phyloP scores from a whole-genome alignment of 2,797 vertebrate species.

The Lacerta viridis region DNA sequence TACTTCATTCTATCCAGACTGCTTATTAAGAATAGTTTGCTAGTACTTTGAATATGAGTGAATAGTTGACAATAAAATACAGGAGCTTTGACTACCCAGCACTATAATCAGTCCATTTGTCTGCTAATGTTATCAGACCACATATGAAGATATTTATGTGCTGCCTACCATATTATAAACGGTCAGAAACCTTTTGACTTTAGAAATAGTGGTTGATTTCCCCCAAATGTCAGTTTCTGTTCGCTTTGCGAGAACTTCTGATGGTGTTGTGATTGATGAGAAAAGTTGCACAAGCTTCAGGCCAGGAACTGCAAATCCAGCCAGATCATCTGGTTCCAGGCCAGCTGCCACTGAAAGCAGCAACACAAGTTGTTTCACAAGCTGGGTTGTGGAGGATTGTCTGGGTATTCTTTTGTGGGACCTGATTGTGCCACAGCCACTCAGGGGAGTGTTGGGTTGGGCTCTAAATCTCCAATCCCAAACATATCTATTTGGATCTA shows the following conservation, averaged over 20 bases:
- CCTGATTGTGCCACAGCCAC: background rate
- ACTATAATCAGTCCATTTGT: background rate
- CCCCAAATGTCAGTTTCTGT: background rate
- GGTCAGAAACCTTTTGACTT: background rate
- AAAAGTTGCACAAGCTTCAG: background rate
- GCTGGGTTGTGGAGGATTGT: background rate
- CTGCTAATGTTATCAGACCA: background rate
- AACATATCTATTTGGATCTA: background rate
- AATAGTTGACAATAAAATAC: slow-evolving; percentile 23
- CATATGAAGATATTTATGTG: background rate
- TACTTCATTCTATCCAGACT: background rate
- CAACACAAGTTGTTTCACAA: background rate
- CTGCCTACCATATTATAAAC: background rate
- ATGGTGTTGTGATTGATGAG: background rate
- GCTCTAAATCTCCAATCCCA: background rate
- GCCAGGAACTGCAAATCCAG: background rate
- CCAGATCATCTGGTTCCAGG: background rate
- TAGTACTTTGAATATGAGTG: slow-evolving; percentile 11
- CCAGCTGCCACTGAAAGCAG: background rate
- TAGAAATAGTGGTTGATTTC: background rate
- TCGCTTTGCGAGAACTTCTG: background rate
- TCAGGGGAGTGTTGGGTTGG: background rate
- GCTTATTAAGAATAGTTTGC: background rate
- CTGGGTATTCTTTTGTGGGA: background rate
- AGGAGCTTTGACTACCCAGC: background rate